A percentile compares a stretch with the other conserved stretches of the same genome.
Evolutionary conservation across 2,113 vertebrate species (phyloP).

Genomic region (Notarius quadriscutis): DNA sequence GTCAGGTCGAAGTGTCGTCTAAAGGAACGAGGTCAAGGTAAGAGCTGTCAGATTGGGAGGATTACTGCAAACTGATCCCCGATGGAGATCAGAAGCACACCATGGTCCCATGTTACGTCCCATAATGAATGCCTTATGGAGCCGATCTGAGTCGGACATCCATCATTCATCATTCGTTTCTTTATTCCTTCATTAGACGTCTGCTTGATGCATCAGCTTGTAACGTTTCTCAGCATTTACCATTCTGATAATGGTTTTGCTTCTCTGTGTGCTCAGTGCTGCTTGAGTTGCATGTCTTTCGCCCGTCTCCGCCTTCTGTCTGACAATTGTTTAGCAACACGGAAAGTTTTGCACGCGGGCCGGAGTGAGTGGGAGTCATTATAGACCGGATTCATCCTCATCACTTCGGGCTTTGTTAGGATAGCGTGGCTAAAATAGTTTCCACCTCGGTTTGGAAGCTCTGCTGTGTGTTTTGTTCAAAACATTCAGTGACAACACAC

Average conservation of each 20-base stretch:
- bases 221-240: not conserved
- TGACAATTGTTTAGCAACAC: not conserved
- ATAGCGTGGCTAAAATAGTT: slow-evolving; percentile 69
- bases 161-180: not conserved
- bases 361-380: not conserved
- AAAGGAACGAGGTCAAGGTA: not conserved
- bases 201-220: not conserved
- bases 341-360: not conserved
- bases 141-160: not conserved
- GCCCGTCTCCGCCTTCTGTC: not conserved
- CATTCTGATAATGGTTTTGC: slow-evolving; percentile 14
- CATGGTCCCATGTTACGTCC: not conserved
- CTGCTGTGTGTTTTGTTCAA: slow-evolving; percentile 57
- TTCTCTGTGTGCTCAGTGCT: slow-evolving; percentile 24
- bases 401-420: slow-evolving; percentile 64
- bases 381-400: not conserved
- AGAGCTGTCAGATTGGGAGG: not conserved
- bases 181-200: not conserved
- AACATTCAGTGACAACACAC: slow-evolving; percentile 53
- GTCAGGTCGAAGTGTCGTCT: slow-evolving; percentile 59
- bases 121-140: not conserved
- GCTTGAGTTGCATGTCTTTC: slow-evolving; percentile 3
- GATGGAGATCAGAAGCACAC: not conserved
- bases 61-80: not conserved
- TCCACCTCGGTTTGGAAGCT: slow-evolving; percentile 49